These are phyloP conservation scores for Lamellibrachia luymesi DNA, from an alignment of 1,140 invertebrate genomes.

Conservation along the genomic window DNA sequence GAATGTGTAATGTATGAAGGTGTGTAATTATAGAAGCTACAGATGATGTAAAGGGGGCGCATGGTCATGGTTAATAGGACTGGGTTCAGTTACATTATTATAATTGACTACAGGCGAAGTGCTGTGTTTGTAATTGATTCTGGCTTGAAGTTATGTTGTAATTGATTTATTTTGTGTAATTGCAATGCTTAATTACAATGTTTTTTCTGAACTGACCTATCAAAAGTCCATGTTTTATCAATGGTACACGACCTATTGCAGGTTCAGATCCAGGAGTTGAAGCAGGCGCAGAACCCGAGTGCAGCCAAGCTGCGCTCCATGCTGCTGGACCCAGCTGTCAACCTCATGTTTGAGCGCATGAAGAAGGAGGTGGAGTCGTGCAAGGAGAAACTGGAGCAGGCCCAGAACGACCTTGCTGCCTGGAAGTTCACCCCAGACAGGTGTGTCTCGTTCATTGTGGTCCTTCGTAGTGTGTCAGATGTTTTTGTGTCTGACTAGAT, in stretches of 20 bases:
- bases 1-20: not conserved
- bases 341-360: constrained; percentile 87
- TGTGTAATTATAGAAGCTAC: not conserved
- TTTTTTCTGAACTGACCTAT: too few species aligned
- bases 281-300: constrained; percentile 69
- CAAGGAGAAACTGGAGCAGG: constrained; percentile 90
- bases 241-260: constrained; percentile 47
- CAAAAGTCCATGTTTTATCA: too few species aligned
- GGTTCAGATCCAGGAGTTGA: constrained; percentile 86
- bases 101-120: too few species aligned
- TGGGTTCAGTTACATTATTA: too few species aligned
- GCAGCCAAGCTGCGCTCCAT: constrained; percentile 75
- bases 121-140: too few species aligned
- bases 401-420: constrained; percentile 93
- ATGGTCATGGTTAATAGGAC: too few species aligned
- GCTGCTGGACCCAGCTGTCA: constrained; percentile 91
- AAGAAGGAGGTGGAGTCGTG: constrained; percentile 86
- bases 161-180: too few species aligned
- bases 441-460: constrained; percentile 48
- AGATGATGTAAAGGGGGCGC: not conserved
- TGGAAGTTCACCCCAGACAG: constrained; percentile 99
- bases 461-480: not conserved
- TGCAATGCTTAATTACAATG: too few species aligned
- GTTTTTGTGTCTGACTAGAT: too few species aligned
- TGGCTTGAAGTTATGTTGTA: too few species aligned